Percentiles rank a stretch among this genome's conserved stretches.
These are phyloP conservation scores for Achlya flavicornis DNA, from an alignment of 2,888 invertebrate genomes.

Conservation along the genomic window DNA sequence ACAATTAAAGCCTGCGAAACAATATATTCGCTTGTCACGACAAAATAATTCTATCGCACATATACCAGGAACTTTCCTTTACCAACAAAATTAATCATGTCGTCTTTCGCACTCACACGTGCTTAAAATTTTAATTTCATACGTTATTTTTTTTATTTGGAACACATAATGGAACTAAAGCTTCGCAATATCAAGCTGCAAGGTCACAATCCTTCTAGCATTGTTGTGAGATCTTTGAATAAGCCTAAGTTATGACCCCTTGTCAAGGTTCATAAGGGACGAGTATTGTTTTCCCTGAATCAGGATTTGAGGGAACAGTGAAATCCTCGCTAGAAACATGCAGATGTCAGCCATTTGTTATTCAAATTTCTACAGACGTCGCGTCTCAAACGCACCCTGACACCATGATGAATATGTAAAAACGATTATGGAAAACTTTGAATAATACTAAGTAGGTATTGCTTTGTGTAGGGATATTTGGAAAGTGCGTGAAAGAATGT, in stretches of 20 bases:
- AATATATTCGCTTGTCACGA: slow-evolving; percentile 13
- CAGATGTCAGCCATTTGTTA: slow-evolving; percentile 81
- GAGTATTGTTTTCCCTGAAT: slow-evolving; percentile 55
- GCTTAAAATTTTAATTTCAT: not conserved
- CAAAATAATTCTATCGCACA: not conserved
- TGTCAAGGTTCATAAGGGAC: slow-evolving; percentile 44
- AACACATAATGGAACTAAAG: not conserved
- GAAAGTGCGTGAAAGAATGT: slow-evolving; percentile 20
- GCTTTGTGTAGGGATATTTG: slow-evolving; percentile 33
- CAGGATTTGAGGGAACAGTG: slow-evolving; percentile 53
- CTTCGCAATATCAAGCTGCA: not conserved
- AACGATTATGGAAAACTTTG: slow-evolving; percentile 78
- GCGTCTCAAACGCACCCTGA: slow-evolving; percentile 77
- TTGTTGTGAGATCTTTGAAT: slow-evolving; percentile 31
- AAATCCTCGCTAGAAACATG: slow-evolving; percentile 69
- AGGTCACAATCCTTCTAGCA: slow-evolving; percentile 1
- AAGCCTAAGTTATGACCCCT: slow-evolving; percentile 45
- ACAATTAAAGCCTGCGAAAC: slow-evolving; percentile 28
- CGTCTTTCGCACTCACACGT: not conserved
- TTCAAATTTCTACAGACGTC: slow-evolving; percentile 76
- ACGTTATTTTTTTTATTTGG: not conserved
- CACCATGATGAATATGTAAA: slow-evolving; percentile 80
- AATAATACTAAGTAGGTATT: slow-evolving; percentile 55
- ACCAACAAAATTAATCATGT: not conserved
- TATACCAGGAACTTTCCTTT: slow-evolving; percentile 4